phyloP scores from a whole-genome alignment of 1,140 invertebrate genomes.

The Halesus radiatus region DNA sequence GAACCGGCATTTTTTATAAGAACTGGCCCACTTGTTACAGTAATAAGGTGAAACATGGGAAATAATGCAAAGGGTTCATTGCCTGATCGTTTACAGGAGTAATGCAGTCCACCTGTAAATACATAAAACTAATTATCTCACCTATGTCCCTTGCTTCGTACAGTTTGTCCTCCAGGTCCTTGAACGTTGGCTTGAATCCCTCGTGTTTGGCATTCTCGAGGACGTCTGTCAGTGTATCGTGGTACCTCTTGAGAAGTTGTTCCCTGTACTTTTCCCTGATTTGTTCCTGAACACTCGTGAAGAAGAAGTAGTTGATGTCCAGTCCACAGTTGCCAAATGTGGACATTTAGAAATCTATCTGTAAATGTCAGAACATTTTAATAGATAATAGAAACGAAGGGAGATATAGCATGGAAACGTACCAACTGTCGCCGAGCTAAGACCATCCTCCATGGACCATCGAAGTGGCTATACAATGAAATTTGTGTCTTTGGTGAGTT shows the following conservation, averaged over 20 bases:
- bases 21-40: too few relatives aligned
- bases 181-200: conserved; percentile 42
- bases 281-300: conserved; percentile 33
- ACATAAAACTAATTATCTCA: not conserved
- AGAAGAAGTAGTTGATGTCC: conserved; percentile 54
- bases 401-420: too few relatives aligned
- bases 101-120: too few relatives aligned
- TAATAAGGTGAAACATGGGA: too few relatives aligned
- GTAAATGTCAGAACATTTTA: conserved; percentile 21
- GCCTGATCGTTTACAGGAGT: too few relatives aligned
- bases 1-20: too few relatives aligned
- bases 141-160: conserved; percentile 45
- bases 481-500: too few relatives aligned
- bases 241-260: conserved; percentile 40
- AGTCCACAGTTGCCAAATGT: conserved; percentile 42
- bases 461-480: too few relatives aligned
- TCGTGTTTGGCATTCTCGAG: conserved; percentile 27
- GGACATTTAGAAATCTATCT: conserved; percentile 53
- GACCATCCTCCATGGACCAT: too few relatives aligned
- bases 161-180: conserved; percentile 44
- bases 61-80: too few relatives aligned
- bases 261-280: conserved; percentile 27
- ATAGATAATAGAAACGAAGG: not conserved
- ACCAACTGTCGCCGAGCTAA: too few relatives aligned
- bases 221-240: conserved; percentile 15